Base-by-base conservation (phyloP, 2,888 invertebrate genomes). In the Nysson spinosus region DNA sequence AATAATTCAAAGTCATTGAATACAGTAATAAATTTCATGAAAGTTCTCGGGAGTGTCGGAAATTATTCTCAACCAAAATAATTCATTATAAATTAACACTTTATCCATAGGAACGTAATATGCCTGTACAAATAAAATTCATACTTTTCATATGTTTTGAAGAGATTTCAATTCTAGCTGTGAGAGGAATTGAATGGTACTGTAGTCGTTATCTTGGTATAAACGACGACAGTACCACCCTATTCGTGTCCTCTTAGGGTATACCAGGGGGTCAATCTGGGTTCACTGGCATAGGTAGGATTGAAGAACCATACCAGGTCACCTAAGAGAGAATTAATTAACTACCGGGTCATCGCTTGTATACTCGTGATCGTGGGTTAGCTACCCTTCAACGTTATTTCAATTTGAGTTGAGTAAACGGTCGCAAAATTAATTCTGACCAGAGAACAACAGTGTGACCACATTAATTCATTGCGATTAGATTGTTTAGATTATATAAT, bases 261-360 rank as follows among this genome's bases (percentile, higher is more conserved):
- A 24, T 43, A 32, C 24, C 37, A 26, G 9, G n/a, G 56, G 50
- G 52, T 69, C 66, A 60, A 73, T 61, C 32, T 42, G 22, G 69
- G 46, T 49, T 62, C 66, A 22, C 17, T 56, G 52, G 14, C 37
- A 43, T 66, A 56, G 43, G 24, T 52, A 54, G 12, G 37, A 22
- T 16, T 32, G 49, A 65, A 66, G 52, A 65, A 42, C 61, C 44
- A 50, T 55, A 50, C 37, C 47, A 43, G 24, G 16, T 32, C 35
- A 19, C 55, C 67, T 40, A 65, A 69, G 69, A 69, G 72, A 30
- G 70, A 78, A 77, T 79, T 72, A 78, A 77, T 78, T 75, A 76
- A 72, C 69, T 61, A 55, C 35, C 11, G 37, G 47, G 58, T 39
- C 43, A 19, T 24, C 24, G 30, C 46, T 55, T 30, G 58, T 44